These are phyloP conservation scores for Bombyx mori DNA, from an alignment of 1,140 invertebrate genomes.

Conservation along the genomic window ASM3026992v2 NC_085110.1:5212001-5212500, in stretches of 20 bases:
- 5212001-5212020: no score
- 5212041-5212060: no score
- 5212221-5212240: slow-evolving; percentile 65
- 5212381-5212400: slow-evolving; percentile 44
- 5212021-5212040: no score
- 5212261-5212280: slow-evolving; percentile 63
- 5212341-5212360: slow-evolving; percentile 22
- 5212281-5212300: slow-evolving; percentile 64
- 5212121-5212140: background rate
- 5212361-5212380: slow-evolving; percentile 27
- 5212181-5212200: slow-evolving; percentile 20
- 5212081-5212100: no score
- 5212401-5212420: slow-evolving; percentile 63
- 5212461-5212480: slow-evolving; percentile 62
- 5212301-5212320: slow-evolving; percentile 53
- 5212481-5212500: slow-evolving; percentile 68
- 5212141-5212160: slow-evolving; percentile 4
- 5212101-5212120: background rate
- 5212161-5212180: slow-evolving; percentile 24
- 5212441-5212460: slow-evolving; percentile 64
- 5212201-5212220: slow-evolving; percentile 18
- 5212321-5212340: slow-evolving; percentile 23
- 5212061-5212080: no score
- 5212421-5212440: slow-evolving; percentile 68
- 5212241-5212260: slow-evolving; percentile 53